Evolutionary conservation across 1,140 invertebrate genomes (phyloP).

Genomic region (Trachymyrmex septentrionalis): DNA sequence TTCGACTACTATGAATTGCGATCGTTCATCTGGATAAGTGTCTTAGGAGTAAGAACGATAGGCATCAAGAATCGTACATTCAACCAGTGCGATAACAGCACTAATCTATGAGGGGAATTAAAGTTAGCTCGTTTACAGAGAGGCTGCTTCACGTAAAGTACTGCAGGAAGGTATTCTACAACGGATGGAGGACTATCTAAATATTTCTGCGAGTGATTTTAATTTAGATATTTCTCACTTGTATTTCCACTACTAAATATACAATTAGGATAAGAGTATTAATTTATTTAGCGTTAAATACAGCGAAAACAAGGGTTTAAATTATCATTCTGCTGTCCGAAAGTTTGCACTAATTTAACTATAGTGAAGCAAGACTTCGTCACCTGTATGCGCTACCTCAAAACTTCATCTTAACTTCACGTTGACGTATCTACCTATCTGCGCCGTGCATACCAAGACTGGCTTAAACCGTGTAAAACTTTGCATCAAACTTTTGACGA

Average conservation of each 20-base stretch:
- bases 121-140: constrained; percentile 32
- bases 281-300: constrained; percentile 22
- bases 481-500: constrained; percentile 26
- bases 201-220: constrained; percentile 20
- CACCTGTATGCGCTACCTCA: not conserved
- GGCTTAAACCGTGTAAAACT: constrained; percentile 36
- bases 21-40: constrained; percentile 50
- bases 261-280: constrained; percentile 24
- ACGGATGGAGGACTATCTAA: not conserved
- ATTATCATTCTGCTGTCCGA: constrained; percentile 26
- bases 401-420: constrained; percentile 36
- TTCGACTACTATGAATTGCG: constrained; percentile 50
- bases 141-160: constrained; percentile 26
- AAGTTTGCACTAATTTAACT: constrained; percentile 30
- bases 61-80: constrained; percentile 45
- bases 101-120: constrained; percentile 39
- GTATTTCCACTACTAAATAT: not conserved
- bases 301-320: not conserved
- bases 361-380: constrained; percentile 12
- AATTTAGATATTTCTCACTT: constrained; percentile 11
- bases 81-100: constrained; percentile 40
- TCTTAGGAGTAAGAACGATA: constrained; percentile 46
- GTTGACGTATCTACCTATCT: constrained; percentile 38
- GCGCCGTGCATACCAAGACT: constrained; percentile 4
- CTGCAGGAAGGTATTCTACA: constrained; percentile 1